Evolutionary conservation across 2,113 vertebrate genomes (phyloP).

Genomic region (Hylia prasina): DNA sequence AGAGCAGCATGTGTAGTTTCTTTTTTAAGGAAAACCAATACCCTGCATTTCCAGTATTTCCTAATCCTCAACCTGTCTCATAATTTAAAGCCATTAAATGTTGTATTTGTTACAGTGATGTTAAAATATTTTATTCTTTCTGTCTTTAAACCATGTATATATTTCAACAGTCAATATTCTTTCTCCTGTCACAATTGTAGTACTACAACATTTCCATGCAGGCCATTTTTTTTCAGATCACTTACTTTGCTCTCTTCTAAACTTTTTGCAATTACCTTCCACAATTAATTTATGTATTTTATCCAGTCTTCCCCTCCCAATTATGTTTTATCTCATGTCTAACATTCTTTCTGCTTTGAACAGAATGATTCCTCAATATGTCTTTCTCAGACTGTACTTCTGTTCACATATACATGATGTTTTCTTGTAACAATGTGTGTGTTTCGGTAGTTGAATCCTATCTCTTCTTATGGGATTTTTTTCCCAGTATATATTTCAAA

Average conservation of each 20-base stretch:
- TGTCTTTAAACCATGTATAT: neutral
- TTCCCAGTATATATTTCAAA: neutral
- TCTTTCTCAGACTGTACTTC: neutral
- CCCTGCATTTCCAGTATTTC: neutral
- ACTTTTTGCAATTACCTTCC: neutral
- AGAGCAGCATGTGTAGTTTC: neutral
- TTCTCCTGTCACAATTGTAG: neutral
- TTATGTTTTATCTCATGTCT: neutral
- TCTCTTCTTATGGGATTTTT: neutral
- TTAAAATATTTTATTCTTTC: neutral
- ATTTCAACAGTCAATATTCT: neutral
- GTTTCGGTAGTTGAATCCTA: neutral
- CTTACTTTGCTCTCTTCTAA: neutral
- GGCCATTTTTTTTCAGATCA: neutral
- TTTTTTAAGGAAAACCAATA: neutral
- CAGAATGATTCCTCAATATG: fast-evolving
- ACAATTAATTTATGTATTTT: neutral
- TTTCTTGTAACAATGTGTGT: neutral
- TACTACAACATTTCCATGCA: neutral
- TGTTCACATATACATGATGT: neutral
- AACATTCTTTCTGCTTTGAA: neutral
- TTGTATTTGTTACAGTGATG: neutral
- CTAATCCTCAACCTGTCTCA: neutral
- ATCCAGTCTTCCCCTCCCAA: neutral
- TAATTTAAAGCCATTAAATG: neutral